Evolutionary conservation across 2,113 vertebrate species (phyloP), one percentile per base, ranked within the genome.

Genomic region (Pachypanchax playfairii): DNA sequence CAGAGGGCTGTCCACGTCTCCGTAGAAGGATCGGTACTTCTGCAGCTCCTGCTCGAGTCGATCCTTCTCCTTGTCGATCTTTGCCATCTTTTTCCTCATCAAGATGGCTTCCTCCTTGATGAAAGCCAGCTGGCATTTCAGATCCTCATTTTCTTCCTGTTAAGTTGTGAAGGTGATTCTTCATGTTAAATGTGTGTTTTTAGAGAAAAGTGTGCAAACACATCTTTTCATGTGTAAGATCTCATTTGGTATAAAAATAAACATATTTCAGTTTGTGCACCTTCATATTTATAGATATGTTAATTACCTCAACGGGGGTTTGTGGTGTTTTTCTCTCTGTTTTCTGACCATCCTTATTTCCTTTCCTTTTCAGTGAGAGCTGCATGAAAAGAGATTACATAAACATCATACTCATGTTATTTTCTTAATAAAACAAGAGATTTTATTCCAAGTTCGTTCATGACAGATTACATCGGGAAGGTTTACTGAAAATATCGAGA

Each of bases 61-160:
- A 87, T 99, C 97, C 76, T 99, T 99, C 70, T 98, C 96, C 71
- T 98, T 99, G 75, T 98, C 97, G 0, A 98, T 97, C 87, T 98
- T 99, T 49, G 97, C 97, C 96, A 99, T 95, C 86, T 99, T 99
- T 83, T 98, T 99, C 68, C 97, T 94, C 97, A 99, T 99, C 82
- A 99, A 69, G 48, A 93, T 87, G 25, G 96, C 96, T 79, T 99
- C 97, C 80, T 99, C 97, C 86, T 97, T 99, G 77, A 96, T 94
- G 70, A 99, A 98, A 68, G 97, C 94, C 33, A 99, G 82, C 87
- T 99, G 97, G 73, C 97, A 98, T 84, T 97, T 99, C 67, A 99
- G 84, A 71, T 99, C 97, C 48, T 98, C 96, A 26, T 92, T 98
- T 82, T 99, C 96, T 66, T 99, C 97, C 97, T 99, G 49, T 59